Evolutionary conservation across 2,888 invertebrate genomes (phyloP), one percentile per base, ranked within the genome.

Genomic region (Hyalella azteca): DNA sequence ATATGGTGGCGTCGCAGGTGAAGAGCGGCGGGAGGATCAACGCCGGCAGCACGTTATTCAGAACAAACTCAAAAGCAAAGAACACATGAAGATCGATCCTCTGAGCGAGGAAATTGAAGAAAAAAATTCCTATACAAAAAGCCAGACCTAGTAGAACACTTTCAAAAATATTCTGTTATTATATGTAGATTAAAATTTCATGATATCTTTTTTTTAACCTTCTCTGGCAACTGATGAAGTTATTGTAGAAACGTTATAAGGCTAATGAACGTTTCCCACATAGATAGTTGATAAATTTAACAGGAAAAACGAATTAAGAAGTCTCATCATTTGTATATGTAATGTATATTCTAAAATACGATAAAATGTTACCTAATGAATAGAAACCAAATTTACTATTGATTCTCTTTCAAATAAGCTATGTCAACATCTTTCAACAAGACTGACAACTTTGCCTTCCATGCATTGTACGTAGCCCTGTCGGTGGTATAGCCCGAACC

Each of bases 51-150:
- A 66, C 2, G 3, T 66, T 15, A 66, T 66, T 2, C 36, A 66
- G 13, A 22, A 66, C 36, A 66, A 66, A 66, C 66, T 66, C 66
- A 66, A 66, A 39, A 36, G 15, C 36, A 66, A 66, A 22, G 1
- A 66, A 7, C 66, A 66, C 66, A 32, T 66, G 29, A 15, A 32
- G 19, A 66, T 66, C 19, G 66, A 66, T 36, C 66, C 66, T 4
- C n/a, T 36, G 4, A 66, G 36, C 19, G 66, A 39, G n/a, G 36
- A 5, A 7, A 15, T 66, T n/a, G 7, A 36, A 66, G 66, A 36
- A 66, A 66, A 66, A 22, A 13, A 13, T 0, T 32, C 3, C 5
- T 5, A 19, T n/a, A 15, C 3, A 66, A 11, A 45, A 45, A 45
- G 15, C 15, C n/a, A n/a, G n/a, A n/a, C n/a, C n/a, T n/a, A n/a